Evolutionary conservation across 2,113 vertebrate genomes (phyloP).

Genomic region (Serilophus lunatus): DNA sequence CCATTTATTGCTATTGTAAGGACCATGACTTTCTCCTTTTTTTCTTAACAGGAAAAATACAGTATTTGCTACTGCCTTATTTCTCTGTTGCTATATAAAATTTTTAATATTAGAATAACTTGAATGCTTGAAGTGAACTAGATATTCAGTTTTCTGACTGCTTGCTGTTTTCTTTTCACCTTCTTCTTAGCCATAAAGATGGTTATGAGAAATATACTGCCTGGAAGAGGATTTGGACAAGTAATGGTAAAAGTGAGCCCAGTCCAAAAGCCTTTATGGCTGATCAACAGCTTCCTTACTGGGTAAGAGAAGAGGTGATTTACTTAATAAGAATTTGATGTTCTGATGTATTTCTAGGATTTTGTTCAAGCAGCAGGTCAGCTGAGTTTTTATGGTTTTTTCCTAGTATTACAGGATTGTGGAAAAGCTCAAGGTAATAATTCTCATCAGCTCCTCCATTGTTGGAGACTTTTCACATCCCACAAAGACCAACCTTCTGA

Average conservation of each 20-base stretch:
- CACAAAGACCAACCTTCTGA: not conserved
- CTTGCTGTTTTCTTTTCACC: not conserved
- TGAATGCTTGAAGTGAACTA: not conserved
- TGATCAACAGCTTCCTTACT: slow-evolving; percentile 95
- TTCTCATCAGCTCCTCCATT: not conserved
- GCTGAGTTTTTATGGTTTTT: not conserved
- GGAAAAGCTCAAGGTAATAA: not conserved
- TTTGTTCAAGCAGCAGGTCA: not conserved
- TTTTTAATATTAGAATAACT: not conserved
- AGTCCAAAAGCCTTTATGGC: slow-evolving; percentile 99
- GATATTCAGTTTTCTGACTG: not conserved
- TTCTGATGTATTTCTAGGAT: not conserved
- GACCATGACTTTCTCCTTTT: not conserved
- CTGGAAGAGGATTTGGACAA: slow-evolving; percentile 97
- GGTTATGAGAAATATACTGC: slow-evolving; percentile 90
- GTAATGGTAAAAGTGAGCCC: slow-evolving; percentile 96
- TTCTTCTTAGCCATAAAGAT: slow-evolving; percentile 89
- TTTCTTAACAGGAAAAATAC: not conserved
- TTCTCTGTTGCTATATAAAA: not conserved
- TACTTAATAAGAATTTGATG: not conserved
- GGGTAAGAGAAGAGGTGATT: slow-evolving; percentile 76
- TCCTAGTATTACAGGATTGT: not conserved
- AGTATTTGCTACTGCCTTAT: not conserved
- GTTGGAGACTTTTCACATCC: not conserved
- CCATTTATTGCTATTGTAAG: not conserved